Evolutionary conservation across 2,888 invertebrate genomes (phyloP).

Genomic region (Cyclophora punctaria): DNA sequence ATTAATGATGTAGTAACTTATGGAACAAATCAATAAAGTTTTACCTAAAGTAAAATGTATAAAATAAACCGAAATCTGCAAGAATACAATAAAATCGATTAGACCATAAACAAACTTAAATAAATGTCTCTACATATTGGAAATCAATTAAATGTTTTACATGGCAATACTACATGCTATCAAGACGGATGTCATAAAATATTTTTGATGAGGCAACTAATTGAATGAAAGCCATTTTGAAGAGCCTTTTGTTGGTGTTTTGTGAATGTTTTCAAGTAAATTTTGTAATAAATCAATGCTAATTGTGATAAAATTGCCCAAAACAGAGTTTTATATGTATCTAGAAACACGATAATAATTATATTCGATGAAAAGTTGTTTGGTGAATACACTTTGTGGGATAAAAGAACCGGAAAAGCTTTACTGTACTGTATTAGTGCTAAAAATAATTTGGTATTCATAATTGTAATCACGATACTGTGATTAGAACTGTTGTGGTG

Average conservation of each 20-base stretch:
- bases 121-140: slow-evolving; percentile 21
- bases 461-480: slow-evolving; percentile 6
- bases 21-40: too few relatives aligned
- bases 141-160: slow-evolving; percentile 50
- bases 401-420: slow-evolving; percentile 64
- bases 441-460: slow-evolving; percentile 26
- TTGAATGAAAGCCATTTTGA: slow-evolving; percentile 75
- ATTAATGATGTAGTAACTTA: too few relatives aligned
- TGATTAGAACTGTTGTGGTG: slow-evolving; percentile 14
- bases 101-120: slow-evolving; percentile 39
- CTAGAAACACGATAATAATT: slow-evolving; percentile 24
- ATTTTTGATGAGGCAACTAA: slow-evolving; percentile 62
- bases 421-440: slow-evolving; percentile 45
- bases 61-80: too few relatives aligned
- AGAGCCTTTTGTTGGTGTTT: slow-evolving; percentile 76
- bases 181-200: slow-evolving; percentile 62
- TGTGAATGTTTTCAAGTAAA: slow-evolving; percentile 72
- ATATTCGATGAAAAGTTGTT: slow-evolving; percentile 36
- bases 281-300: slow-evolving; percentile 49
- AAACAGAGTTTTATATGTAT: slow-evolving; percentile 21
- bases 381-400: slow-evolving; percentile 52
- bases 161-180: slow-evolving; percentile 63
- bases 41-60: too few relatives aligned
- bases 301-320: slow-evolving; percentile 27
- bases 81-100: neutral